phyloP scores from a whole-genome alignment of 1,140 invertebrate species.

The Centruroides sculpturatus region DNA sequence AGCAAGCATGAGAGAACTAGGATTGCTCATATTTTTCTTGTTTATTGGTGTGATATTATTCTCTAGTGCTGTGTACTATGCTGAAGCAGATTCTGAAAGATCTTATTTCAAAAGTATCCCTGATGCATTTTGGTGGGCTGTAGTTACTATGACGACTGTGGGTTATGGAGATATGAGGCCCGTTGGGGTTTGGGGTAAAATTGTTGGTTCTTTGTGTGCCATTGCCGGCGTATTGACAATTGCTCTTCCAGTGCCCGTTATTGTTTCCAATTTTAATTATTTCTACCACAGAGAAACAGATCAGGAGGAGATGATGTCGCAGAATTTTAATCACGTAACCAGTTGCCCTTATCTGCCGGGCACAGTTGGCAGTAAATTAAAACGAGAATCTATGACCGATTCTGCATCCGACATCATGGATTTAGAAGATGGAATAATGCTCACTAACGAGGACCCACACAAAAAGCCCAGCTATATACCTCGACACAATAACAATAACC shows the following conservation, averaged over 20 bases:
- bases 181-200: constrained; percentile 96
- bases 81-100: constrained; percentile 87
- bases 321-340: constrained; percentile 93
- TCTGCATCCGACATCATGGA: constrained; percentile 15
- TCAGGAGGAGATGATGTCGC: constrained; percentile 93
- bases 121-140: constrained; percentile 97
- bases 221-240: constrained; percentile 98
- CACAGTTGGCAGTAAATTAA: constrained; percentile 44
- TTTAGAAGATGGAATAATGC: constrained; percentile 29
- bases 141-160: constrained; percentile 97
- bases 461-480: constrained; percentile 67
- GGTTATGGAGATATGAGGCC: constrained; percentile 97
- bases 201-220: constrained; percentile 95
- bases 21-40: constrained; percentile 99
- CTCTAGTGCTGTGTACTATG: constrained; percentile 96
- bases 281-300: constrained; percentile 99
- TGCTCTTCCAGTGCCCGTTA: constrained; percentile 95
- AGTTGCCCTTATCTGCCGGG: constrained; percentile 90
- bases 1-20: constrained; percentile 98
- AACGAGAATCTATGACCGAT: constrained; percentile 11
- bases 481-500: constrained; percentile 61
- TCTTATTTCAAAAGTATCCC: constrained; percentile 97
- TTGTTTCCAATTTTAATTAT: constrained; percentile 96
- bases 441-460: constrained; percentile 36
- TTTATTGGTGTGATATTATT: constrained; percentile 97